Base-by-base conservation (phyloP, 2,113 vertebrate species). In the Chamaea fasciata region DNA sequence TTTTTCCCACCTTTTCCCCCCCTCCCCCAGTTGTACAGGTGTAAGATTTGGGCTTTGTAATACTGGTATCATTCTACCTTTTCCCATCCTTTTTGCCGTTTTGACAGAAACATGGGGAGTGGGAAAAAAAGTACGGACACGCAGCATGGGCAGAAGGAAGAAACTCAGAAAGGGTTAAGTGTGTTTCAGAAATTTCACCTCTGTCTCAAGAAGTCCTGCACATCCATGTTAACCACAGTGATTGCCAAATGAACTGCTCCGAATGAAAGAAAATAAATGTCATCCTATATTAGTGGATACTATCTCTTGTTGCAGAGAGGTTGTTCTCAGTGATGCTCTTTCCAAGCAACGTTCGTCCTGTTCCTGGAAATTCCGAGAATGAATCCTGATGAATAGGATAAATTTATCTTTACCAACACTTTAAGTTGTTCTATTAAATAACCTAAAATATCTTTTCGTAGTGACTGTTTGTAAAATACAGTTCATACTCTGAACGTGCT, bases 11-110 rank as follows among this genome's bases (percentile, higher is more conserved):
- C 26, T 10, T 28, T 52, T 52, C 13, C 41, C 41, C 13, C 37
- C 7, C 10, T 4, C 10, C 1, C 39, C 41, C 5, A 4, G 5
- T 39, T 56, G 7, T 16, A 23, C 28, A 17, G 31, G 10, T 63
- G 0, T 35, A 59, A 79, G 39, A 39, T 31, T 52, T 44, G 15
- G 16, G 14, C 6, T 57, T 70, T 56, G 4, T 27, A 27, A 6
- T 7, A 11, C 8, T 78, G 4, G 5, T 65, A 0, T 65, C 6
- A 8, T 37, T 52, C 10, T 16, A 2, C 7, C 3, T 3, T 8
- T 17, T 42, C 8, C 37, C 22, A 9, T 4, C 5, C 21, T 33
- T 63, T n/a, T 27, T 44, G 27, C 37, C 49, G 2, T 80, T 87
- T 62, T 37, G 18, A 8, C 24, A 55, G 33, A 81, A 90, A 13